Evolutionary conservation across 2,797 vertebrate genomes (phyloP).

Genomic region (Manis pentadactyla): DNA sequence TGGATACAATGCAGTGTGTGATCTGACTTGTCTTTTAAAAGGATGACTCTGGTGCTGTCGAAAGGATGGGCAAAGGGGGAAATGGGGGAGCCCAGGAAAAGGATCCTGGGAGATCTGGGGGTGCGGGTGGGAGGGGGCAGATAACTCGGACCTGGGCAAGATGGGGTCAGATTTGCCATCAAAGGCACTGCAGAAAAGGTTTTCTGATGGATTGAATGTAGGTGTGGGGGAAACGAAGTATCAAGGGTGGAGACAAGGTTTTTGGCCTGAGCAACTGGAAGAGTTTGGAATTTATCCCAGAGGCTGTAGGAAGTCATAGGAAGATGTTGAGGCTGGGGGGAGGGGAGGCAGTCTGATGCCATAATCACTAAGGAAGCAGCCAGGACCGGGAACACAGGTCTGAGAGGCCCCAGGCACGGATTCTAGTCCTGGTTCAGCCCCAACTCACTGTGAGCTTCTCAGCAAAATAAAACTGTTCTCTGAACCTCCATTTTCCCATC

Average conservation of each 20-base stretch:
- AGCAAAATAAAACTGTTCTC: neutral
- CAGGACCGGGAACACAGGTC: neutral
- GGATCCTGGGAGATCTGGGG: neutral
- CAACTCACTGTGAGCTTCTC: neutral
- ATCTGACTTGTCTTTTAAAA: slow-evolving; percentile 36
- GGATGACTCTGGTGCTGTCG: neutral
- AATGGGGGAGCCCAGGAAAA: fast-evolving
- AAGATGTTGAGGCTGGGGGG: slow-evolving; percentile 45
- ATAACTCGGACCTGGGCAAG: neutral
- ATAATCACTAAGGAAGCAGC: slow-evolving; percentile 52
- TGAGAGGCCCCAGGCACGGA: neutral
- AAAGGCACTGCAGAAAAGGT: neutral
- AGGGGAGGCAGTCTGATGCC: slow-evolving; percentile 39
- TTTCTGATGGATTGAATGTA: slow-evolving; percentile 5
- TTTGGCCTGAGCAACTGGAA: slow-evolving; percentile 60
- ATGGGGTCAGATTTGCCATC: neutral
- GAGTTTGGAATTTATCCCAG: slow-evolving; percentile 75
- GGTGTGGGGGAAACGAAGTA: neutral
- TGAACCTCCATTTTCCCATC: neutral
- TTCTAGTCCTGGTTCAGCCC: neutral
- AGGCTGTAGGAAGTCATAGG: slow-evolving; percentile 64
- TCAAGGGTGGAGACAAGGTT: slow-evolving; percentile 68
- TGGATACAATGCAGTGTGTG: neutral
- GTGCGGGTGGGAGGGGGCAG: no score
- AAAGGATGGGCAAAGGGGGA: neutral